A percentile compares a stretch with the other conserved stretches of the same genome.
phyloP scores from a whole-genome alignment of 2,797 vertebrate genomes.

The Microctenopoma steveboyesi region DNA sequence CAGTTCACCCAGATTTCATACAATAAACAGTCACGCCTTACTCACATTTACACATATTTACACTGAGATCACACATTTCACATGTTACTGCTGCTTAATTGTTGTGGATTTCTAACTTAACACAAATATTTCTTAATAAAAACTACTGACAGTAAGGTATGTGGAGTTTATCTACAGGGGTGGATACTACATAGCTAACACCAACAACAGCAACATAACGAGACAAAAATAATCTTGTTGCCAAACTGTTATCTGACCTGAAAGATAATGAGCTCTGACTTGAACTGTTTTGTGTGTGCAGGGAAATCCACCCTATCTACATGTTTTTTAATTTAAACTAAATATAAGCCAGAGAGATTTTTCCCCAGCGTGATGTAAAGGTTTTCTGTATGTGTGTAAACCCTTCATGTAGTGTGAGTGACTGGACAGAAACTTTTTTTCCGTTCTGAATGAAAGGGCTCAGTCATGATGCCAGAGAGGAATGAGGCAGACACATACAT shows the following conservation, averaged over 20 bases:
- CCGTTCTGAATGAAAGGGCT: conserved; percentile 71
- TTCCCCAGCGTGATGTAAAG: conserved; percentile 34
- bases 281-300: too few relatives aligned
- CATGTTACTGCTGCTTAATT: neutral
- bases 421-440: conserved; percentile 61
- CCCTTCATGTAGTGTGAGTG: neutral
- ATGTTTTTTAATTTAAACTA: neutral
- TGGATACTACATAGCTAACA: neutral
- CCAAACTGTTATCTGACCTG: neutral
- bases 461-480: conserved; percentile 62
- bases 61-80: neutral
- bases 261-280: neutral
- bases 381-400: conserved; percentile 12
- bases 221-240: neutral
- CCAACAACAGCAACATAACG: neutral
- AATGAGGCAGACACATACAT: conserved; percentile 3
- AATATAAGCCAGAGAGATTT: neutral
- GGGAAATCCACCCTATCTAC: neutral
- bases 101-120: neutral
- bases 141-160: neutral
- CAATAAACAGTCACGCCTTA: too few relatives aligned
- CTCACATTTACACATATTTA: too few relatives aligned
- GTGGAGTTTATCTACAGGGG: neutral
- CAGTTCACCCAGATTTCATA: neutral
- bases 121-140: neutral